Conservation (phyloP, 2,888 invertebrate species). For the Hypercompe scribonia region DNA sequence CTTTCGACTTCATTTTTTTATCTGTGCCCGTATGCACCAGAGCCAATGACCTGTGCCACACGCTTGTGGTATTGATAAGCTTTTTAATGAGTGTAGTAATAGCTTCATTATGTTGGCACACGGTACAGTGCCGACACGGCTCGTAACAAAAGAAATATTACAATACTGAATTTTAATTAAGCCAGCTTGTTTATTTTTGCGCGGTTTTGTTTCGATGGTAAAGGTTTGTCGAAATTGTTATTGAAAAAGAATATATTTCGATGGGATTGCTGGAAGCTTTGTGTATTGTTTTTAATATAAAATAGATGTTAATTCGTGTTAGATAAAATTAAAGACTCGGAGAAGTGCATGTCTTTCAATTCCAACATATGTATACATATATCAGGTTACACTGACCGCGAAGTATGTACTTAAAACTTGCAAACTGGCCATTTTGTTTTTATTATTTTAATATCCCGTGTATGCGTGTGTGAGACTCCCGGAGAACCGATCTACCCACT, state of each 20-base stretch:
- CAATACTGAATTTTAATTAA: conserved; percentile 15
- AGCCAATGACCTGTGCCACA: conserved; percentile 47
- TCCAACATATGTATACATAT: too few relatives aligned
- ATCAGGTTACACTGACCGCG: too few relatives aligned
- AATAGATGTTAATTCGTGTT: too few relatives aligned
- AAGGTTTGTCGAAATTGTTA: background rate
- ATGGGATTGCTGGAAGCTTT: too few relatives aligned
- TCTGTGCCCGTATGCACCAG: conserved; percentile 54
- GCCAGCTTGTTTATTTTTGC: conserved; percentile 4
- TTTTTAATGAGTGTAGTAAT: conserved; percentile 22
- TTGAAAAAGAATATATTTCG: background rate
- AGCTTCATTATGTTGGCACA: conserved; percentile 10
- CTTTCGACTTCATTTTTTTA: conserved; percentile 42
- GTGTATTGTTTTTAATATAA: too few relatives aligned
- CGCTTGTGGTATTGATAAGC: conserved; percentile 44
- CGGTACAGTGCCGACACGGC: background rate
- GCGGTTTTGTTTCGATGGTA: conserved; percentile 1
- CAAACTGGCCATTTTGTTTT: too few relatives aligned
- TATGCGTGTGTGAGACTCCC: too few relatives aligned
- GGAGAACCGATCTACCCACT: too few relatives aligned
- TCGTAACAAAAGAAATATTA: conserved; percentile 14
- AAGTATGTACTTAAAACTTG: too few relatives aligned
- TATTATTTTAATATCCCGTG: too few relatives aligned
- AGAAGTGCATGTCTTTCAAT: too few relatives aligned
- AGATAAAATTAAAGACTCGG: too few relatives aligned